These are phyloP conservation scores for Amphipyra berbera DNA, from an alignment of 2,888 invertebrate genomes.

Conservation along the genomic window DNA sequence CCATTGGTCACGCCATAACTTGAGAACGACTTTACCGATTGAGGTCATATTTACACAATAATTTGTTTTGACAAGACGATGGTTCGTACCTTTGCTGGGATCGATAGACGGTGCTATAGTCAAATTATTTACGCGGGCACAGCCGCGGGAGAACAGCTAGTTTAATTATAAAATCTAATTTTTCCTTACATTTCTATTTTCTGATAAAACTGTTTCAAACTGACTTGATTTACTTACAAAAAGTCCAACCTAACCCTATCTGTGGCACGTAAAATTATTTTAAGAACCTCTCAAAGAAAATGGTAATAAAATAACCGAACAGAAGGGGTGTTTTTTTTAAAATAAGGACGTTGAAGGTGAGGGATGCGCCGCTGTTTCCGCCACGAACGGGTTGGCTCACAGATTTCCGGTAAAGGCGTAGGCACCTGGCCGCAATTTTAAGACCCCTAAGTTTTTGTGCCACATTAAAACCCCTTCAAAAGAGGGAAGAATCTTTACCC, in stretches of 20 bases:
- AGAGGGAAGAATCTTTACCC: constrained; percentile 80
- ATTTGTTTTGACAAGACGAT: no score
- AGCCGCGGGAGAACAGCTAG: no score
- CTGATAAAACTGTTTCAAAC: not conserved
- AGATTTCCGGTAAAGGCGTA: constrained; percentile 87
- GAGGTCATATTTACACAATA: no score
- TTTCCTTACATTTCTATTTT: not conserved
- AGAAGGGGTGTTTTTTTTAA: constrained; percentile 72
- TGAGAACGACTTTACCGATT: no score
- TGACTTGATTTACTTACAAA: not conserved
- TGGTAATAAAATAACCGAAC: constrained; percentile 62
- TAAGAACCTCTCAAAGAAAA: constrained; percentile 54
- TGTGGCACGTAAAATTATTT: constrained; percentile 41
- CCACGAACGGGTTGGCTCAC: constrained; percentile 83
- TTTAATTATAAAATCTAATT: no score
- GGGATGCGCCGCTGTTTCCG: constrained; percentile 86
- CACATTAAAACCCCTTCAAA: constrained; percentile 77
- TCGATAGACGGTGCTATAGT: no score
- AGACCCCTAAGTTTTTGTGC: constrained; percentile 80
- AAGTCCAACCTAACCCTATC: constrained; percentile 37
- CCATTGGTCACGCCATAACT: no score
- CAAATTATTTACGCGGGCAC: no score
- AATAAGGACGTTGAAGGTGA: constrained; percentile 74
- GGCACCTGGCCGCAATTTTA: constrained; percentile 82
- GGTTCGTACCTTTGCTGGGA: no score